phyloP scores from a whole-genome alignment of 2,888 invertebrate genomes.

The Druceiella hillmani region DNA sequence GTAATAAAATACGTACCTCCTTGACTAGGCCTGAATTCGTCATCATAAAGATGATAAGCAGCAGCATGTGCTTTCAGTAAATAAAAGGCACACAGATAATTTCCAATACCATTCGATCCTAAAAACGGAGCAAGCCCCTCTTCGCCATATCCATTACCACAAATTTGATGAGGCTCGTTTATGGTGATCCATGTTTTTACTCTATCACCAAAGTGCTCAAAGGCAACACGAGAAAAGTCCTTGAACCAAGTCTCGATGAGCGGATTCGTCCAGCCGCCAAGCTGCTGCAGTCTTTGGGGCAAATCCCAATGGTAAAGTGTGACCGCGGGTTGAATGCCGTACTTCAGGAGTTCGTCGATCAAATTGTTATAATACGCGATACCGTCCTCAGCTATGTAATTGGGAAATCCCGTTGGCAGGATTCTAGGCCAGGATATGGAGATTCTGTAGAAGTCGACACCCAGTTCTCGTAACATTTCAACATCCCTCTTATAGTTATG shows the following conservation, averaged over 20 bases:
- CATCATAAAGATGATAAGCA: constrained; percentile 59
- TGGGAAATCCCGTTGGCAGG: constrained; percentile 62
- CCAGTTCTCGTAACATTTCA: constrained; percentile 55
- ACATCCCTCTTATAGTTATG: constrained; percentile 59
- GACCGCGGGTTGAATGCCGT: constrained; percentile 64
- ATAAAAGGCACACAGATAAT: constrained; percentile 67
- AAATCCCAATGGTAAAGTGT: constrained; percentile 70
- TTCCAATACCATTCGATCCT: constrained; percentile 55
- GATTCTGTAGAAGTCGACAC: constrained; percentile 64
- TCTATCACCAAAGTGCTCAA: constrained; percentile 56
- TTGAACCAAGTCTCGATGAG: constrained; percentile 58
- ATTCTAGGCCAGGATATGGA: constrained; percentile 74
- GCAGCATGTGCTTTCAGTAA: constrained; percentile 67
- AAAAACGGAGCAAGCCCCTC: constrained; percentile 55
- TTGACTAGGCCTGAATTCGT: constrained; percentile 50
- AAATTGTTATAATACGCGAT: constrained; percentile 72
- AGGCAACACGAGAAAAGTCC: constrained; percentile 58
- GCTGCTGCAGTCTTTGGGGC: constrained; percentile 57
- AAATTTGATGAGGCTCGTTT: constrained; percentile 65
- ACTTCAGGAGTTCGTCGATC: constrained; percentile 61
- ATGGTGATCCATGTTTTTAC: constrained; percentile 72
- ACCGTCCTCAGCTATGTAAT: constrained; percentile 62
- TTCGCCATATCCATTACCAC: constrained; percentile 51
- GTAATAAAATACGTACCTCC: constrained; percentile 50
- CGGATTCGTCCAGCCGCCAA: constrained; percentile 65